Conservation (phyloP, 2,797 vertebrate species). For the Channallabes apus region DNA sequence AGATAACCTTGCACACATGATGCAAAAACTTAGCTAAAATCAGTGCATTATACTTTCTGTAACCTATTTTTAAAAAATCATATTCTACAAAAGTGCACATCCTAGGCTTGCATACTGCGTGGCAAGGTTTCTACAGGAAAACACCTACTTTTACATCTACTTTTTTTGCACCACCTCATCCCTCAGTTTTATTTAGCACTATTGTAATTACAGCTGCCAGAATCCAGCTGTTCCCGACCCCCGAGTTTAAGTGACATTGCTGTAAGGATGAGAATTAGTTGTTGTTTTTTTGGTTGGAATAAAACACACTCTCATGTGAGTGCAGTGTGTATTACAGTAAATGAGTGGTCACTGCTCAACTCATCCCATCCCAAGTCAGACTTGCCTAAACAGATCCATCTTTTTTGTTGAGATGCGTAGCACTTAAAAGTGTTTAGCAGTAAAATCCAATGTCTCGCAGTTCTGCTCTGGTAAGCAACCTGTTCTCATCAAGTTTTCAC, state of each 20-base stretch:
- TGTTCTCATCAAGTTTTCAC: constrained; percentile 49
- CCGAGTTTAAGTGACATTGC: not conserved
- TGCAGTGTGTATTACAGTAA: not conserved
- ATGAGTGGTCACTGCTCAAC: not conserved
- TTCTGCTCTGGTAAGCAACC: constrained; percentile 24
- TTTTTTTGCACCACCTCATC: not conserved
- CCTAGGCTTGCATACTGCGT: not conserved
- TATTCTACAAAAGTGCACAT: not conserved
- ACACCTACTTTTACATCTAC: too few relatives aligned
- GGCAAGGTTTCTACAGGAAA: not conserved
- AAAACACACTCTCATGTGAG: not conserved
- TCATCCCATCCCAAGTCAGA: not conserved
- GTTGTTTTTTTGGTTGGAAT: not conserved
- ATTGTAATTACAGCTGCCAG: not conserved
- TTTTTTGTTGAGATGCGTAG: not conserved
- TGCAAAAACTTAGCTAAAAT: not conserved
- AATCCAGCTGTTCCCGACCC: not conserved
- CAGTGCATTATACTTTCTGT: not conserved
- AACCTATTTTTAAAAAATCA: not conserved
- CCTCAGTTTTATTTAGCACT: too few relatives aligned
- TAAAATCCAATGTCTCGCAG: not conserved
- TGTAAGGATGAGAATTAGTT: not conserved
- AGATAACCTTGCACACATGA: not conserved
- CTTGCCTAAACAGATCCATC: not conserved
- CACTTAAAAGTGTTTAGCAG: not conserved